A percentile compares a stretch with the other conserved stretches of the same genome.
These are phyloP conservation scores for Melanostoma mellinum DNA, from an alignment of 2,888 invertebrate genomes.

Conservation along the genomic window DNA sequence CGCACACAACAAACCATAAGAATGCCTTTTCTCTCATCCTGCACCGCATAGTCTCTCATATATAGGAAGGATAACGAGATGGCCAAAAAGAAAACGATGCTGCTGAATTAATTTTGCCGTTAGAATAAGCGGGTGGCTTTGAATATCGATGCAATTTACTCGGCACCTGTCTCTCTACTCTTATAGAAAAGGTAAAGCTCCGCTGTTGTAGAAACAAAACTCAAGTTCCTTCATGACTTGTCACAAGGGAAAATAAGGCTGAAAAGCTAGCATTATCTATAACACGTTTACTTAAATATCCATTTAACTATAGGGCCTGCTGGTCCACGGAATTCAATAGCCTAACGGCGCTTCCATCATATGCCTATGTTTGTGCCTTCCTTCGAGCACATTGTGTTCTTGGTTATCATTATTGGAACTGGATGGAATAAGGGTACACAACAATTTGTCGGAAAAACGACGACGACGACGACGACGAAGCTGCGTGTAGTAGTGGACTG, in stretches of 20 bases:
- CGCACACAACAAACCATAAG: constrained; percentile 1
- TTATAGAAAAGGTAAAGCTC: not conserved
- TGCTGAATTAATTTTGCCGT: constrained; percentile 35
- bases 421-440: constrained; percentile 27
- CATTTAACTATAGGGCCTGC: constrained; percentile 38
- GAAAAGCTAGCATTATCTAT: constrained; percentile 32
- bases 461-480: not conserved
- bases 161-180: constrained; percentile 15
- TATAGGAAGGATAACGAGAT: constrained; percentile 36
- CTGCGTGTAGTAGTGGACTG: not conserved
- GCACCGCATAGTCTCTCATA: too few relatives aligned
- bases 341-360: not conserved
- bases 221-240: constrained; percentile 54
- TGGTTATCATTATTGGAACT: constrained; percentile 43
- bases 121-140: constrained; percentile 22
- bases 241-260: constrained; percentile 34
- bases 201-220: not conserved
- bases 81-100: constrained; percentile 39
- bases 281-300: constrained; percentile 61
- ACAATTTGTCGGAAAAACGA: constrained; percentile 33
- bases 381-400: constrained; percentile 1
- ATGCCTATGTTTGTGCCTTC: not conserved
- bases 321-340: constrained; percentile 19
- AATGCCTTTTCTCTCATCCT: constrained; percentile 9
- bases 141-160: constrained; percentile 68